phyloP scores from a whole-genome alignment of 2,888 invertebrate genomes.

The Lingula anatina region DNA sequence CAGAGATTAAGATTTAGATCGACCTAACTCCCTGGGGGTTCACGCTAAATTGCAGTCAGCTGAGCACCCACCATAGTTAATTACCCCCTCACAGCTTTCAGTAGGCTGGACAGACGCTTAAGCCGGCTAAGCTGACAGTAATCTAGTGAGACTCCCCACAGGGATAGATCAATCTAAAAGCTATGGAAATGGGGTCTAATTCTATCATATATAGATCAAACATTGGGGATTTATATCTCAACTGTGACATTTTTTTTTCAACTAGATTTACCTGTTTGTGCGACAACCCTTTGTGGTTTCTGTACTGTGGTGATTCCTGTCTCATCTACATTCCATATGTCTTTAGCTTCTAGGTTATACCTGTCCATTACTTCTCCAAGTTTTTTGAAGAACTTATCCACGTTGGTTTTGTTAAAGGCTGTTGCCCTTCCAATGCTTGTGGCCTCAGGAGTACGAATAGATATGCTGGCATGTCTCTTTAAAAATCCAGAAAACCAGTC shows the following conservation, averaged over 20 bases:
- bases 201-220: too few species aligned
- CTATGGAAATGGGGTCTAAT: too few species aligned
- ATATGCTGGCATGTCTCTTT: slow-evolving; percentile 9
- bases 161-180: too few species aligned
- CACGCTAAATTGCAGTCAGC: too few species aligned
- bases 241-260: background rate
- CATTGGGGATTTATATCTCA: background rate
- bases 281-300: slow-evolving; percentile 9
- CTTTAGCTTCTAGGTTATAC: slow-evolving; percentile 5
- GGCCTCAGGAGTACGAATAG: slow-evolving; percentile 9
- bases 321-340: slow-evolving; percentile 15
- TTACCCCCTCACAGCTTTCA: too few species aligned
- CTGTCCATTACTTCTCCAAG: slow-evolving; percentile 10
- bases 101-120: too few species aligned
- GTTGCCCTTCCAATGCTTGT: slow-evolving; percentile 13
- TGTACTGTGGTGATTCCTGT: slow-evolving; percentile 16
- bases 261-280: background rate
- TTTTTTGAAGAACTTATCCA: slow-evolving; percentile 10
- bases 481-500: slow-evolving; percentile 12
- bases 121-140: too few species aligned
- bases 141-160: too few species aligned
- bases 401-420: slow-evolving; percentile 12
- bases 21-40: too few species aligned
- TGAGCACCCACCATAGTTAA: too few species aligned
- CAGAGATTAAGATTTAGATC: too few species aligned